Conservation (phyloP, 2,888 invertebrate species). For the Conops quadrifasciatus region DNA sequence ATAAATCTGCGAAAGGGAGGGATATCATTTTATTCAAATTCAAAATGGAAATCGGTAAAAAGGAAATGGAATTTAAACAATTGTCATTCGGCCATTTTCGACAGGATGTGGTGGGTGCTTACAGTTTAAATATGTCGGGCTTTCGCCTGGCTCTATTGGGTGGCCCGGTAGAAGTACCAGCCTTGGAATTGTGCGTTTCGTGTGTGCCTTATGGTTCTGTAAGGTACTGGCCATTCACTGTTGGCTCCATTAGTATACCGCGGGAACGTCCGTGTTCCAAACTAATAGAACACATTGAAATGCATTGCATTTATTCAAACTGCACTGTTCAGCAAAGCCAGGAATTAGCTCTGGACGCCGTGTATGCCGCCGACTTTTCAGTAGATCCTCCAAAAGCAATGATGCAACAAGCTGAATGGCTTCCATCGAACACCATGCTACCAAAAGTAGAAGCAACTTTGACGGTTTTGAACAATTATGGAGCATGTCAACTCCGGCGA, state of each 20-base stretch:
- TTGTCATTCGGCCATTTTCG: slow-evolving; percentile 46
- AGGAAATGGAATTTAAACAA: slow-evolving; percentile 37
- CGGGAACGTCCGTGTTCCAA: slow-evolving; percentile 45
- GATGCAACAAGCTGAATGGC: slow-evolving; percentile 42
- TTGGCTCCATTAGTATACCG: slow-evolving; percentile 42
- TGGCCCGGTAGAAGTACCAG: slow-evolving; percentile 45
- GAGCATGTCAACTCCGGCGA: slow-evolving; percentile 50
- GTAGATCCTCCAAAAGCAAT: slow-evolving; percentile 46
- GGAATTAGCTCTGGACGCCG: slow-evolving; percentile 53
- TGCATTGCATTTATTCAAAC: slow-evolving; percentile 48
- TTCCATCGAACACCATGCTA: slow-evolving; percentile 39
- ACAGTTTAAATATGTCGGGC: slow-evolving; percentile 42
- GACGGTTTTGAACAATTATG: slow-evolving; percentile 52
- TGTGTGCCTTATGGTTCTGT: slow-evolving; percentile 38
- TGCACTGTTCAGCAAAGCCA: slow-evolving; percentile 52
- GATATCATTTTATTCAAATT: no score
- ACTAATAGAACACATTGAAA: slow-evolving; percentile 47
- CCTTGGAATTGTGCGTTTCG: slow-evolving; percentile 48
- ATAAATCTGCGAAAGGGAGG: no score
- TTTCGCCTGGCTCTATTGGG: slow-evolving; percentile 49
- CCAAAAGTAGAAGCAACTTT: slow-evolving; percentile 43
- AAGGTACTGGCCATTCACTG: slow-evolving; percentile 49
- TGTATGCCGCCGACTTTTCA: slow-evolving; percentile 51
- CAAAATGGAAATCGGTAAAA: no score
- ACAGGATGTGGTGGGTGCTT: slow-evolving; percentile 51